phyloP scores from a whole-genome alignment of 2,888 invertebrate species.

The Agrochola macilenta region DNA sequence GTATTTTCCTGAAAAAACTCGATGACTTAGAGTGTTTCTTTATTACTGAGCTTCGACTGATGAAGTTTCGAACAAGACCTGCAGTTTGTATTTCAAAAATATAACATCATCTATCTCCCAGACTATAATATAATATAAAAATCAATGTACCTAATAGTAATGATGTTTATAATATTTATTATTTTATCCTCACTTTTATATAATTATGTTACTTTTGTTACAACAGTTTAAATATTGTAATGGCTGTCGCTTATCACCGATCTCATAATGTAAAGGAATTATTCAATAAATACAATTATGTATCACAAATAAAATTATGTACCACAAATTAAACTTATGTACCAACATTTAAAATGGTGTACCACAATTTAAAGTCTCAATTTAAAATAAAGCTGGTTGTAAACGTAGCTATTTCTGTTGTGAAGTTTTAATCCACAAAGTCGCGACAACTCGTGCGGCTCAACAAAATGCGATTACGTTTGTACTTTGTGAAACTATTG shows the following conservation, averaged over 20 bases:
- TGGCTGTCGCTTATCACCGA: neutral
- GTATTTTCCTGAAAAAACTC: neutral
- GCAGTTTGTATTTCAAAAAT: neutral
- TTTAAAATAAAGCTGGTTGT: conserved; percentile 35
- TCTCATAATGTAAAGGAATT: neutral
- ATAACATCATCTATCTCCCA: conserved; percentile 40
- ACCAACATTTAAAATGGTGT: neutral
- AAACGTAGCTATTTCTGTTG: conserved; percentile 42
- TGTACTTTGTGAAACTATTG: conserved; percentile 26
- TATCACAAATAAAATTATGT: conserved; percentile 2
- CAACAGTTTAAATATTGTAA: neutral
- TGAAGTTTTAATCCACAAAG: conserved; percentile 41
- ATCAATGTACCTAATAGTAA: conserved; percentile 56
- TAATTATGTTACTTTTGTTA: neutral
- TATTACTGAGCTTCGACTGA: neutral
- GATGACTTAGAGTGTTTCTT: too few relatives aligned
- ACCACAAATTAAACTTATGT: neutral
- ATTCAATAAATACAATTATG: neutral
- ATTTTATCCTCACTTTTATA: conserved; percentile 11
- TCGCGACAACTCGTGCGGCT: conserved; percentile 17
- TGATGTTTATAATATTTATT: conserved; percentile 28
- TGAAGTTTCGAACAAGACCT: neutral
- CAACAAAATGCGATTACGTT: conserved; percentile 40
- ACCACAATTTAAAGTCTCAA: conserved; percentile 1
- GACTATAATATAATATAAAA: conserved; percentile 54